Conservation (phyloP, 1,140 invertebrate species). For the Diabrotica undecimpunctata region DNA sequence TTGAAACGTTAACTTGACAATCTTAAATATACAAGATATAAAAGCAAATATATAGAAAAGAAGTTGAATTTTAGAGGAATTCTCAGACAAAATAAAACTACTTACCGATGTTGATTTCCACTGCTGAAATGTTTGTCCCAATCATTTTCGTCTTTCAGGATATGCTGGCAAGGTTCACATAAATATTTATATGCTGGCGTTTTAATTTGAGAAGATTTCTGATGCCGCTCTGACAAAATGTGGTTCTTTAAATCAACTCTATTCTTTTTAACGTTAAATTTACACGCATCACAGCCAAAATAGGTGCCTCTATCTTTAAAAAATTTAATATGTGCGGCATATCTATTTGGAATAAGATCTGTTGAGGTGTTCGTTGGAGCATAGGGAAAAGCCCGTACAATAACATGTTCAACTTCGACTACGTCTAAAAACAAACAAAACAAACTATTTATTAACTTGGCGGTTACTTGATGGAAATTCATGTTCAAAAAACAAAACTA, state of each 20-base stretch:
- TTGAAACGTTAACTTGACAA: too few species aligned
- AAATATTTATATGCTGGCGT: constrained; percentile 28
- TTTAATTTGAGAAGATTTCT: constrained; percentile 9
- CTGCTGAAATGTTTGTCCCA: constrained; percentile 31
- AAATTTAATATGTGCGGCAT: constrained; percentile 24
- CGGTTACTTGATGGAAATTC: too few species aligned
- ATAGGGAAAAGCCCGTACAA: too few species aligned
- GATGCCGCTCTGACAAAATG: constrained; percentile 12
- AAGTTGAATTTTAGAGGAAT: too few species aligned
- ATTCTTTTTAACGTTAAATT: constrained; percentile 12
- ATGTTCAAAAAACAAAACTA: too few species aligned
- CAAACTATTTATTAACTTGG: too few species aligned
- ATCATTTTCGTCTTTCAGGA: constrained; percentile 21
- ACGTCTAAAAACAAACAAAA: too few species aligned
- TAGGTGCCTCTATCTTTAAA: constrained; percentile 11
- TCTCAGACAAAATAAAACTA: too few species aligned
- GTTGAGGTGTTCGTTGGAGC: neutral
- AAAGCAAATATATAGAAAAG: too few species aligned
- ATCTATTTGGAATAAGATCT: constrained; percentile 29
- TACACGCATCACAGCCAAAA: constrained; percentile 27
- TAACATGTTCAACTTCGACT: too few species aligned
- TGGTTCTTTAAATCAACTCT: constrained; percentile 22
- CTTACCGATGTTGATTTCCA: too few species aligned
- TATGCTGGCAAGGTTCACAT: constrained; percentile 35
- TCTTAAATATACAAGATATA: too few species aligned